phyloP scores from a whole-genome alignment of 2,797 vertebrate species.

The Sebastes ruberrimus region DNA sequence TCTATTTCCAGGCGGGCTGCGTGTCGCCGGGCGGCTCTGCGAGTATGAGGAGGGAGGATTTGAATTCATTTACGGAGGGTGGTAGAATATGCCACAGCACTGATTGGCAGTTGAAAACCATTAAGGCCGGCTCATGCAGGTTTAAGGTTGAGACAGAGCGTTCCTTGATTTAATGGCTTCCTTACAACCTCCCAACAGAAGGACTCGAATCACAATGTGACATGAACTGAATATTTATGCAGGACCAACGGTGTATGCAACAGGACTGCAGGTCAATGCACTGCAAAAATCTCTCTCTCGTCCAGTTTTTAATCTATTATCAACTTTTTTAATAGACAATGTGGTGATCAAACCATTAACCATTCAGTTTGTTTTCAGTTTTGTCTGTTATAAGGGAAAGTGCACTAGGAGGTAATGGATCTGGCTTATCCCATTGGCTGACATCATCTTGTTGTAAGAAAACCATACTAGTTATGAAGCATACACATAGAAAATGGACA shows the following conservation, averaged over 20 bases:
- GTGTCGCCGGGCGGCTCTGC: constrained; percentile 47
- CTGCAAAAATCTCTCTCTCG: neutral
- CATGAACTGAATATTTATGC: constrained; percentile 49
- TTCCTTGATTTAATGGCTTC: constrained; percentile 69
- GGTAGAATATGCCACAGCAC: constrained; percentile 46
- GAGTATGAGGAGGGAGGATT: constrained; percentile 61
- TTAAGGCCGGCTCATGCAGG: constrained; percentile 64
- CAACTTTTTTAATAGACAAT: neutral
- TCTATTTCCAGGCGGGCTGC: constrained; percentile 64
- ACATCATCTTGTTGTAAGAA: neutral
- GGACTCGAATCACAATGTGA: constrained; percentile 30
- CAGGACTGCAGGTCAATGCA: neutral
- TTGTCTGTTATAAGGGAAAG: neutral
- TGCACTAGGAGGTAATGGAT: neutral
- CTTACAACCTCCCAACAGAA: constrained; percentile 45
- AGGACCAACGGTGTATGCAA: neutral
- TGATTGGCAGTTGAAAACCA: constrained; percentile 77
- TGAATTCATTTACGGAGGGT: constrained; percentile 70
- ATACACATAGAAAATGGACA: neutral
- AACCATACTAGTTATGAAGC: neutral
- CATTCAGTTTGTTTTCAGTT: neutral
- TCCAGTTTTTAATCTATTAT: neutral
- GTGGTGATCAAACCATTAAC: neutral
- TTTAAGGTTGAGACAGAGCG: constrained; percentile 68
- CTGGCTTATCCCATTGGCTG: neutral